Percentiles rank a stretch among this genome's conserved stretches.
phyloP scores from a whole-genome alignment of 2,888 invertebrate genomes.

The Drosophila ezoana region DNA sequence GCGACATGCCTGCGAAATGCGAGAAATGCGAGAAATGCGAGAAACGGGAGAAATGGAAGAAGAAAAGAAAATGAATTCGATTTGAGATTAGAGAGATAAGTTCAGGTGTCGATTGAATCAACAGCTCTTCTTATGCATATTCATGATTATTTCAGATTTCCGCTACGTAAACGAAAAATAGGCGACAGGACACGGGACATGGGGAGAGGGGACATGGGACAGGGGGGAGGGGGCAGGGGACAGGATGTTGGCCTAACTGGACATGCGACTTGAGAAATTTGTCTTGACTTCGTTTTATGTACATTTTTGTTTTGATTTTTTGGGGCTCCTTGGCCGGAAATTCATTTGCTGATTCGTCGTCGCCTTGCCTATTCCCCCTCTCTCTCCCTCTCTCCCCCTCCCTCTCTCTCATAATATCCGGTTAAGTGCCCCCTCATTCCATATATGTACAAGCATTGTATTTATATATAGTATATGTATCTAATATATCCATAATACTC shows the following conservation, averaged over 20 bases:
- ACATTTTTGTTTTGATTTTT: not conserved
- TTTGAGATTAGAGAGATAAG: conserved; percentile 29
- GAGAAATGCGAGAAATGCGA: too few relatives aligned
- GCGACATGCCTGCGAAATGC: conserved; percentile 92
- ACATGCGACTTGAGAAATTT: conserved; percentile 28
- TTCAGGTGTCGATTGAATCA: conserved; percentile 19
- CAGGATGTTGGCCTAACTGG: conserved; percentile 10
- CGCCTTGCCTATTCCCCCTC: conserved; percentile 15
- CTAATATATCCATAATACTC: not conserved
- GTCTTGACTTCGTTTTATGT: conserved; percentile 29
- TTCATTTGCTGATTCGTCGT: conserved; percentile 49
- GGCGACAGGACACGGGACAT: conserved; percentile 7
- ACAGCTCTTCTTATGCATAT: conserved; percentile 3
- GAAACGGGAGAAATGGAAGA: not conserved
- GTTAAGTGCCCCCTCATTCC: conserved; percentile 17
- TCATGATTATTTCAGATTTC: conserved; percentile 51
- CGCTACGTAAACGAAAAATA: conserved; percentile 35
- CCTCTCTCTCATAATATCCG: conserved; percentile 48
- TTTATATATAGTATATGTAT: conserved; percentile 6
- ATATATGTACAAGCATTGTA: not conserved
- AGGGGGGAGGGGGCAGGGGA: not conserved
- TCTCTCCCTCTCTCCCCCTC: not conserved
- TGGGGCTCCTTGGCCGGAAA: conserved; percentile 42
- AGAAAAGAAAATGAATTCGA: not conserved
- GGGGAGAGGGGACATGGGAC: not conserved